phyloP scores from a whole-genome alignment of 2,888 invertebrate genomes.

The Xestia rhomboidea region DNA sequence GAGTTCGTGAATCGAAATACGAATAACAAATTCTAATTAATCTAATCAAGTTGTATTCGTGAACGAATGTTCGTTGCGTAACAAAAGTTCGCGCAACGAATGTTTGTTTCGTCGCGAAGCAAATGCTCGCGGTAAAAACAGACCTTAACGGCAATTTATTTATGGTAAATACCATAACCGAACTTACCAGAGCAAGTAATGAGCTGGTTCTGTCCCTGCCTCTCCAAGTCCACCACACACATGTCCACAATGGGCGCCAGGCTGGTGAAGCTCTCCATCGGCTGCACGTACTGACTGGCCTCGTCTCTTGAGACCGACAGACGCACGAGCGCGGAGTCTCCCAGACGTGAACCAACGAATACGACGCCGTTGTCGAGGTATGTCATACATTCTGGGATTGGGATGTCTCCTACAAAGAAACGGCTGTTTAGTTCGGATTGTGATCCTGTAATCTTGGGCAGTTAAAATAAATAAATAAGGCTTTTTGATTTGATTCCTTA shows the following conservation, averaged over 20 bases:
- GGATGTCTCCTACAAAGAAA: slow-evolving; percentile 93
- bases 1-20: no score
- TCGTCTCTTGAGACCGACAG: slow-evolving; percentile 96
- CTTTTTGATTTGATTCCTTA: no score
- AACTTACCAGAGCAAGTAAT: slow-evolving; percentile 98
- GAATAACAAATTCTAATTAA: no score
- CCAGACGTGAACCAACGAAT: slow-evolving; percentile 98
- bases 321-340: slow-evolving; percentile 98
- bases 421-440: neutral
- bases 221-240: slow-evolving; percentile 98
- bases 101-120: no score
- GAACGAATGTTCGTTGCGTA: no score
- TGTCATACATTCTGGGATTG: slow-evolving; percentile 99
- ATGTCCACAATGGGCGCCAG: slow-evolving; percentile 99
- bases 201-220: slow-evolving; percentile 99
- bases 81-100: no score
- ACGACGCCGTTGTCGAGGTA: slow-evolving; percentile 99
- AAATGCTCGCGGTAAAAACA: no score
- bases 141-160: no score
- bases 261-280: slow-evolving; percentile 99
- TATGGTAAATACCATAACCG: no score
- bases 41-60: no score
- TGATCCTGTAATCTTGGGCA: neutral
- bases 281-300: slow-evolving; percentile 96
- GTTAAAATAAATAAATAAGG: no score